phyloP scores from a whole-genome alignment of 2,113 vertebrate species.

The Callipepla squamata region DNA sequence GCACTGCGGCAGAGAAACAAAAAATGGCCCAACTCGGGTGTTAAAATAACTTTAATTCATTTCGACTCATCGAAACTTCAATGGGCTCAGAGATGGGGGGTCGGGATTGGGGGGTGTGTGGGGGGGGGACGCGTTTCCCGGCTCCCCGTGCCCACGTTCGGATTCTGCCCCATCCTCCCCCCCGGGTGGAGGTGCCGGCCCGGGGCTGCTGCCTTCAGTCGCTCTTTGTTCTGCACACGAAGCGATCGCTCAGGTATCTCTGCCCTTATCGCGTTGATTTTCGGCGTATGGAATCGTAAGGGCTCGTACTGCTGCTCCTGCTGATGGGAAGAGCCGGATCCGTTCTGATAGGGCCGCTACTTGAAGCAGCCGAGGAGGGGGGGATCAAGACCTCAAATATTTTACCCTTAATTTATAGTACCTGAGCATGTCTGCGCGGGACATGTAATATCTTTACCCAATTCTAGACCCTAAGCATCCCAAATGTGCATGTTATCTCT shows the following conservation, averaged over 20 bases:
- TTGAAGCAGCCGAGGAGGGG: background rate
- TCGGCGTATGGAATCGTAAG: background rate
- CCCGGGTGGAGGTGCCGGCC: background rate
- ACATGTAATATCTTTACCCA: constrained; percentile 34
- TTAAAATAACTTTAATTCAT: background rate
- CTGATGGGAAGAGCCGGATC: background rate
- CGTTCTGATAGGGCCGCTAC: constrained; percentile 10
- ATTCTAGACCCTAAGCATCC: constrained; percentile 54
- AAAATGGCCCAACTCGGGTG: rapidly evolving
- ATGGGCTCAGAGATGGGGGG: too few relatives aligned
- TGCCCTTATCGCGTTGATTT: background rate
- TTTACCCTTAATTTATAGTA: constrained; percentile 56
- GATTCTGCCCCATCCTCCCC: background rate
- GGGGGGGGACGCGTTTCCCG: background rate
- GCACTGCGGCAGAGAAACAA: background rate
- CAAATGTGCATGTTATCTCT: constrained; percentile 57
- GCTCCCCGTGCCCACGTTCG: background rate
- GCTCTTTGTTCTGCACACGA: background rate
- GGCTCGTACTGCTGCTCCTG: background rate
- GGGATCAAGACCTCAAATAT: constrained; percentile 58
- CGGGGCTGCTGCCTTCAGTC: background rate
- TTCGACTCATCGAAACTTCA: too few relatives aligned
- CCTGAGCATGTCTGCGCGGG: constrained; percentile 13
- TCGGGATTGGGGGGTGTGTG: too few relatives aligned
- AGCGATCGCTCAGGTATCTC: background rate